These are phyloP conservation scores for Actinostola sp. DNA, from an alignment of 92 coral and sea anemone genomes.

Conservation along the genomic window DNA sequence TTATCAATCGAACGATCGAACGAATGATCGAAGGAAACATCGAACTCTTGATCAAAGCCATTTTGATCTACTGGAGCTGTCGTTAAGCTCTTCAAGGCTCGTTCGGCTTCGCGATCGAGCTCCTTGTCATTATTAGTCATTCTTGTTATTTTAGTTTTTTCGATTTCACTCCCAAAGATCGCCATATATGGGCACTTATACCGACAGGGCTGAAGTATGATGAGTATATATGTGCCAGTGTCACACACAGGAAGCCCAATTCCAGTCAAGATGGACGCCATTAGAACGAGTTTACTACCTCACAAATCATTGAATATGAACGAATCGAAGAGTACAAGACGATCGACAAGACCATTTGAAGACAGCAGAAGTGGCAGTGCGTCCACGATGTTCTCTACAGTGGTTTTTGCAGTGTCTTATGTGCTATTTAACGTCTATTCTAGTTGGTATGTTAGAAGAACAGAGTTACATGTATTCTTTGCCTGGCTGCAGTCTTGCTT, in stretches of 20 bases:
- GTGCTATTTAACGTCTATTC: not conserved
- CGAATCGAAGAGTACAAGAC: not conserved
- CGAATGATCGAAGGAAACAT: slow-evolving; percentile 44
- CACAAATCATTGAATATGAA: not conserved
- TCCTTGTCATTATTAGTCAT: slow-evolving; percentile 20
- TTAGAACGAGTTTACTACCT: not conserved
- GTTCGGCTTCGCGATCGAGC: slow-evolving; percentile 49
- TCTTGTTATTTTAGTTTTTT: not conserved
- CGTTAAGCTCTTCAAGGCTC: slow-evolving; percentile 39
- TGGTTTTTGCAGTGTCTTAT: slow-evolving; percentile 1
- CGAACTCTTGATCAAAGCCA: slow-evolving; percentile 65
- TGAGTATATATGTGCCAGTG: not conserved
- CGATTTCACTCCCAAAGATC: no score
- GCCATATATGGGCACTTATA: slow-evolving; percentile 18
- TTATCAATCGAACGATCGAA: not conserved
- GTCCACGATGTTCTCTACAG: not conserved
- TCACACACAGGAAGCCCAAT: slow-evolving; percentile 12
- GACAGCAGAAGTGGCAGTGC: no score
- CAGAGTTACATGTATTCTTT: slow-evolving; percentile 35
- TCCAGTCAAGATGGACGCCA: not conserved
- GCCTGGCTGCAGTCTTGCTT: slow-evolving; percentile 39
- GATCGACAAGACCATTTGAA: not conserved
- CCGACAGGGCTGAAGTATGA: not conserved
- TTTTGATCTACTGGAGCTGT: slow-evolving; percentile 23
- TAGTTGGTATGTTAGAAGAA: slow-evolving; percentile 28